A percentile compares a stretch with the other conserved stretches of the same genome.
Conservation (phyloP, 2,113 vertebrate species). For the Tamias sibiricus region DNA sequence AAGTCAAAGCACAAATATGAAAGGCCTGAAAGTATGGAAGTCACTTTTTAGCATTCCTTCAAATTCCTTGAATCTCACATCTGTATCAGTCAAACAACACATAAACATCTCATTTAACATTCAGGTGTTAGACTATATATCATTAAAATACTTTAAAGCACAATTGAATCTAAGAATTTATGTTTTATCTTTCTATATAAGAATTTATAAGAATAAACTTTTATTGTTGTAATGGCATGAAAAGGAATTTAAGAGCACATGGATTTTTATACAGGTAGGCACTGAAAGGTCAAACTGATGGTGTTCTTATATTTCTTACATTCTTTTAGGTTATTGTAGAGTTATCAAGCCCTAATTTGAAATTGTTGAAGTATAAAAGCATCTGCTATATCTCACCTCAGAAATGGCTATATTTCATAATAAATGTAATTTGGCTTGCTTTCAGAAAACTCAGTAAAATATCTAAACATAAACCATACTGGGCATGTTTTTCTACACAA, state of each 20-base stretch:
- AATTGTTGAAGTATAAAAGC: background rate
- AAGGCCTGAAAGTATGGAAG: background rate
- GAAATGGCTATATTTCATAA: slow-evolving; percentile 62
- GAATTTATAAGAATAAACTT: background rate
- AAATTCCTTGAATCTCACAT: background rate
- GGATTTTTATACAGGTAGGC: background rate
- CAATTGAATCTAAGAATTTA: slow-evolving; percentile 7
- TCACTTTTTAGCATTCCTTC: background rate
- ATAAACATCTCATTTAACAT: background rate
- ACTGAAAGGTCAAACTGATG: background rate
- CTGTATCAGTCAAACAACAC: background rate
- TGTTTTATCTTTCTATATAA: background rate
- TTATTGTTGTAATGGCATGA: background rate
- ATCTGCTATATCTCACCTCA: slow-evolving; percentile 13
- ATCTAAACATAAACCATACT: slow-evolving; percentile 65
- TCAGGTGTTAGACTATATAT: background rate
- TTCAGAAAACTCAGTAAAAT: slow-evolving; percentile 64
- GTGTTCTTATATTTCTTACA: background rate
- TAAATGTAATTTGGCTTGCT: slow-evolving; percentile 39
- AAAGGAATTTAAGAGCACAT: background rate
- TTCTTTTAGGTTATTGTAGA: background rate
- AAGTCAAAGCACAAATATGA: background rate
- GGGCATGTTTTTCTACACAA: background rate
- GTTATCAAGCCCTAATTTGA: background rate
- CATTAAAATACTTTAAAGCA: slow-evolving; percentile 21